phyloP scores from a whole-genome alignment of 2,888 invertebrate species.

The Portevinia maculata region DNA sequence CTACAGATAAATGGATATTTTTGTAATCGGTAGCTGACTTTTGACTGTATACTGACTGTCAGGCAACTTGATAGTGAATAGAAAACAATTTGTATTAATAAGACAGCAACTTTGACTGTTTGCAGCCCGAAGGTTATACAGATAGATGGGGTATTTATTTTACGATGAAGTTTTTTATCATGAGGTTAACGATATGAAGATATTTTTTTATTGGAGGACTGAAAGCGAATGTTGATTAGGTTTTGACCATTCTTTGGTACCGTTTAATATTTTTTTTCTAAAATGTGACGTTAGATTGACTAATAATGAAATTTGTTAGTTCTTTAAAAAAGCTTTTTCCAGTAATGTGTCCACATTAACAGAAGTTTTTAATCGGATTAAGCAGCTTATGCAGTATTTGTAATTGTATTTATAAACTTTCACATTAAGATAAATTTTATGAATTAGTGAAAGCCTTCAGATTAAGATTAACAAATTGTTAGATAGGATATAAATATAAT shows the following conservation, averaged over 20 bases:
- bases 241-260: not conserved
- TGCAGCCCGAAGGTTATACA: constrained; percentile 55
- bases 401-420: no score
- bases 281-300: no score
- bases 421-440: no score
- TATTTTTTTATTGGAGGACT: constrained; percentile 9
- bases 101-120: constrained; percentile 54
- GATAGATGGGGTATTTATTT: not conserved
- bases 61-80: constrained; percentile 63
- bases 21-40: constrained; percentile 69
- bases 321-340: no score
- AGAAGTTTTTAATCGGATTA: no score
- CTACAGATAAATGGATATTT: constrained; percentile 54
- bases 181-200: constrained; percentile 16
- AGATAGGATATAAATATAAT: no score
- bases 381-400: no score
- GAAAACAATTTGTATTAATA: constrained; percentile 62
- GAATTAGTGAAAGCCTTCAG: no score
- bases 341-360: no score
- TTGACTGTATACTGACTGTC: constrained; percentile 43
- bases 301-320: no score
- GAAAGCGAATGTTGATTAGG: constrained; percentile 41
- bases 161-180: constrained; percentile 5
- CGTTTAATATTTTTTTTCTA: no score
- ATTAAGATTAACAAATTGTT: no score